phyloP scores from a whole-genome alignment of 2,113 vertebrate genomes.

The Vanacampus margaritifer region DNA sequence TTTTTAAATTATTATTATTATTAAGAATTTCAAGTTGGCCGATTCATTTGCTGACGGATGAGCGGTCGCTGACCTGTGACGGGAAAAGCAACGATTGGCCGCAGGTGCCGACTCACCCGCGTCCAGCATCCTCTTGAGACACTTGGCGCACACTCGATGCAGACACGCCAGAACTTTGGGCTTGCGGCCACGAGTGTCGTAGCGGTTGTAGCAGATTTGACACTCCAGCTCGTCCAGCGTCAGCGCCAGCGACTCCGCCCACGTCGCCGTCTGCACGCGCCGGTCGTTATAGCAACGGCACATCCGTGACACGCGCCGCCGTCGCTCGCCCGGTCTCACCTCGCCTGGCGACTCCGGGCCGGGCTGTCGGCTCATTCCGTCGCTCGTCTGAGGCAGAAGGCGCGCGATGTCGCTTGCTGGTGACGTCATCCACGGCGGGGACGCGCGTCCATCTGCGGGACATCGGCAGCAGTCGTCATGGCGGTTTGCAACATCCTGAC shows the following conservation, averaged over 20 bases:
- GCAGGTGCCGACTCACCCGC: conserved; percentile 47
- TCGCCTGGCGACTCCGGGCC: conserved; percentile 37
- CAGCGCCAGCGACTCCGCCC: conserved; percentile 55
- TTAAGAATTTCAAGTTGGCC: too few relatives aligned
- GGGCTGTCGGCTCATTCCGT: conserved; percentile 40
- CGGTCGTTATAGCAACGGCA: neutral
- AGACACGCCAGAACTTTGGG: conserved; percentile 80
- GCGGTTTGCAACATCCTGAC: neutral
- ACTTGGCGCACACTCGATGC: conserved; percentile 80
- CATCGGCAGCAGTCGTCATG: neutral
- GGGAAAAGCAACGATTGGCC: too few relatives aligned
- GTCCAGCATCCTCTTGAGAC: conserved; percentile 80
- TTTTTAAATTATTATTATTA: too few relatives aligned
- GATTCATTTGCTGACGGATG: too few relatives aligned
- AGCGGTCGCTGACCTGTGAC: too few relatives aligned
- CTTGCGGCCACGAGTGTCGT: conserved; percentile 70
- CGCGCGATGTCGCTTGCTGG: conserved; percentile 6
- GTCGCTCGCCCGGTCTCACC: conserved; percentile 30
- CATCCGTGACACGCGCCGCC: too few relatives aligned
- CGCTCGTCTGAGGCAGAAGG: conserved; percentile 3
- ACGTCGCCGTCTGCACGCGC: conserved; percentile 46
- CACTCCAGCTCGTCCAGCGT: conserved; percentile 78
- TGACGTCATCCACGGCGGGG: neutral
- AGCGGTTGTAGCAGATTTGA: conserved; percentile 84
- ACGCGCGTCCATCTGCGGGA: neutral